These are phyloP conservation scores for Nomada ferruginata DNA, from an alignment of 2,888 invertebrate species.

Conservation along the genomic window DNA sequence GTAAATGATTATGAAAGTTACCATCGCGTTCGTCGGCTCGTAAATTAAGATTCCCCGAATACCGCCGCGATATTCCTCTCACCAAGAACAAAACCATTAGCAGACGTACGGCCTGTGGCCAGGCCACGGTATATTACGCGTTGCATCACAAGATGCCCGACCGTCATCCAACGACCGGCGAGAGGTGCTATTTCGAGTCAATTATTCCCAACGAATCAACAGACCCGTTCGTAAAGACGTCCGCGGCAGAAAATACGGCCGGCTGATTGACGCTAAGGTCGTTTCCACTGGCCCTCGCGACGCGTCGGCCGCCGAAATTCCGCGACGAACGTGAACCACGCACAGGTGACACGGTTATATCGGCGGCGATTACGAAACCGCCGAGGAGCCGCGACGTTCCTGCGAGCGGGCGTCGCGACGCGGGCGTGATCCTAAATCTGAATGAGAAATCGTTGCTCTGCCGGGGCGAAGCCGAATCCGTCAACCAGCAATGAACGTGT, in stretches of 20 bases:
- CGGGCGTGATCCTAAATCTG: conserved; percentile 38
- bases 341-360: neutral
- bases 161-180: neutral
- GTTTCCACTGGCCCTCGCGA: conserved; percentile 16
- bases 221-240: conserved; percentile 1
- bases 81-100: neutral
- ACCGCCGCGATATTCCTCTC: neutral
- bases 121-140: neutral
- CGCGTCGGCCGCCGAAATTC: neutral
- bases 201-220: conserved; percentile 33
- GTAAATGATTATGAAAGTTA: neutral
- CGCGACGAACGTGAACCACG: neutral
- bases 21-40: too few relatives aligned
- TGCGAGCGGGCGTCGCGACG: too few relatives aligned
- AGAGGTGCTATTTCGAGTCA: conserved; percentile 43
- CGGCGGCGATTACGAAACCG: conserved; percentile 21
- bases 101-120: too few relatives aligned
- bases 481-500: conserved; percentile 44
- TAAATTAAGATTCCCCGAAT: neutral
- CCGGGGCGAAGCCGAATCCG: conserved; percentile 13
- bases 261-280: conserved; percentile 52
- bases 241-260: conserved; percentile 14
- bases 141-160: conserved; percentile 21
- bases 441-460: conserved; percentile 46
- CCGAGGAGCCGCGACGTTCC: neutral